Base-by-base conservation (phyloP, 92 coral and sea anemone genomes). In the Porites rus region DNA sequence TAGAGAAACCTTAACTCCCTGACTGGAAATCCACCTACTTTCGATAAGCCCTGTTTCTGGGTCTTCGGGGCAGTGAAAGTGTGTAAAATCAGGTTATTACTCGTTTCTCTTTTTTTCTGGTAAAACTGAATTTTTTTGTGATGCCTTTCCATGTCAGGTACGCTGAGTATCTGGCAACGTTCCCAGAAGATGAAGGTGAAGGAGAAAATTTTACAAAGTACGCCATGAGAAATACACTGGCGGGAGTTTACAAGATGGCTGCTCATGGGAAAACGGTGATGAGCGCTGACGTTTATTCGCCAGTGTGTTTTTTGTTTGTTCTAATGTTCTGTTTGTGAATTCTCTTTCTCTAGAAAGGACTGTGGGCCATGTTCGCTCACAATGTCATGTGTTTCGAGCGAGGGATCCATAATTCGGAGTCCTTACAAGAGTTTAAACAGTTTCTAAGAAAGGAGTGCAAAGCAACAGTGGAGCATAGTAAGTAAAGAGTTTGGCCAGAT, bases 231-330 rank as follows among this genome's bases (percentile, higher is more conserved):
- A 97, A 95, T 92, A 97, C 99, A 2, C 86, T 97, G 16, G 94
- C 98, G 6, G 99, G 97, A 8, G 92, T 97, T 12, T 91, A 84
- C 74, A 97, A 95, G 87, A 90, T 97, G 72, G 97, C 99, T 6
- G 91, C 96, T 10, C 90, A 96, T 76, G 99, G 99, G 6, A 97
- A 97, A 88, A 93, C 99, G 94, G 99, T 97, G 65, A 82, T 91
- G 22, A 16, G 0, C 7, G n/a, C 21, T 22, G 43, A 2, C 31
- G 64, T 14, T 14, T 11, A 38, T 38, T 38, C 46, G 46, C 46
- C 46, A 38, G 46, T 38, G 46, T 38, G 46, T 4, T 38, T 81
- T 51, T 80, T 28, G 58, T 38, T 31, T 9, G 52, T 50, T 7
- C 69, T 14, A 70, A 59, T 25, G 43, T 6, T 81, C 52, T 82